Conservation (phyloP, 1,140 invertebrate species). For the Cyrtorhinus lividipennis region DNA sequence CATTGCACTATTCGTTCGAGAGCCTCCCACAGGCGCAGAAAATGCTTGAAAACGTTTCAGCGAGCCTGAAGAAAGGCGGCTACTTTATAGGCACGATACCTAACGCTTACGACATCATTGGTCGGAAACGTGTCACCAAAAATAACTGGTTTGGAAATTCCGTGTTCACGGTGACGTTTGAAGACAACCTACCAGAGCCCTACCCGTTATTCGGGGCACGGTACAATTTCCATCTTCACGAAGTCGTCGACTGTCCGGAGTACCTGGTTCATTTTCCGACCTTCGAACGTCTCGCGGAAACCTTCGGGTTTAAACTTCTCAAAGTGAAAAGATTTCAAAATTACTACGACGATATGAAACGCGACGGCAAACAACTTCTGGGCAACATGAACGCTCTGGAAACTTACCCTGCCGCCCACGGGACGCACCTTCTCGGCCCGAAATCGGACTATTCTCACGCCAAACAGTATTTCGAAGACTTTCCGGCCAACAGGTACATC, state of each 20-base stretch:
- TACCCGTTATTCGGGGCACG: constrained; percentile 87
- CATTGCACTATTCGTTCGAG: constrained; percentile 94
- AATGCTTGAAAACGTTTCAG: constrained; percentile 85
- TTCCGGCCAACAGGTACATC: constrained; percentile 35
- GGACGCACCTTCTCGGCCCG: constrained; percentile 39
- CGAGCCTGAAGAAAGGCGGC: constrained; percentile 73
- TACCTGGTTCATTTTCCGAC: constrained; percentile 90
- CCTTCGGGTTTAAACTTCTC: constrained; percentile 41
- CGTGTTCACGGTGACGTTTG: constrained; percentile 67
- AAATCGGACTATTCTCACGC: constrained; percentile 61
- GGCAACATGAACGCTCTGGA: constrained; percentile 53
- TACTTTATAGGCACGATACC: constrained; percentile 95
- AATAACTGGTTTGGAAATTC: constrained; percentile 69
- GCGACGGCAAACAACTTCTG: constrained; percentile 38
- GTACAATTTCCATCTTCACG: constrained; percentile 91
- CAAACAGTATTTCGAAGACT: constrained; percentile 38
- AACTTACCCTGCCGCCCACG: constrained; percentile 43
- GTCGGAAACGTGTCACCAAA: constrained; percentile 40
- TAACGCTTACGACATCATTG: constrained; percentile 79
- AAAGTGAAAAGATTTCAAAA: constrained; percentile 40
- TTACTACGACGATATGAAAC: constrained; percentile 35
- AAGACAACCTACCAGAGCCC: constrained; percentile 48
- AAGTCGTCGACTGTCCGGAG: constrained; percentile 95
- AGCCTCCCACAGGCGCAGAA: constrained; percentile 75
- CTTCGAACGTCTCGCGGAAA: constrained; percentile 48